Percentiles rank a stretch among this genome's conserved stretches.
Evolutionary conservation across 2,797 vertebrate species (phyloP).

Genomic region (Darevskia mixta): DNA sequence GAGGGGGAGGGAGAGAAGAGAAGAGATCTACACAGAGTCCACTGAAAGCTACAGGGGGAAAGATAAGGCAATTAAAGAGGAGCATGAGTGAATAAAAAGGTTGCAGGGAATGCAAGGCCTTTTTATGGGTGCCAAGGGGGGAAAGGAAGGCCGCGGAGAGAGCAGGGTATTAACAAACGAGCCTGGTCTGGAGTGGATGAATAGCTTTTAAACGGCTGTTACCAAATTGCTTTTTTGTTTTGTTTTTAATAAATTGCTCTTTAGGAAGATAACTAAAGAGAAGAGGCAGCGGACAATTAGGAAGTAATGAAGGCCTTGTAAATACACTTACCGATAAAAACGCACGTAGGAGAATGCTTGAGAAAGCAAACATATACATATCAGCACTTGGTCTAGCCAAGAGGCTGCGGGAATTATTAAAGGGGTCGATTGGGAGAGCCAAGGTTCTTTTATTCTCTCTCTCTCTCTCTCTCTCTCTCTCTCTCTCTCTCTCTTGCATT

Average conservation of each 20-base stretch:
- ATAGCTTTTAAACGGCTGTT: slow-evolving; percentile 67
- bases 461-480: slow-evolving; percentile 10
- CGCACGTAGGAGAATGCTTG: slow-evolving; percentile 65
- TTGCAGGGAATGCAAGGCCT: slow-evolving; percentile 13
- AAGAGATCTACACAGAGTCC: fast-evolving
- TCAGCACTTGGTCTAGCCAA: slow-evolving; percentile 62
- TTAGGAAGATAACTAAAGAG: slow-evolving; percentile 78
- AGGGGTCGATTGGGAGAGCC: slow-evolving; percentile 50
- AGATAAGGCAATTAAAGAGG: fast-evolving
- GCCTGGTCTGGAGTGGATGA: slow-evolving; percentile 58
- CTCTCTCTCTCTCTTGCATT: background rate
- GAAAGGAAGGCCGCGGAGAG: slow-evolving; percentile 30
- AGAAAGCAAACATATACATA: slow-evolving; percentile 68
- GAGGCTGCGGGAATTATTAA: slow-evolving; percentile 64
- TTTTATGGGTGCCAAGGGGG: slow-evolving; percentile 48
- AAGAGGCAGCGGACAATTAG: slow-evolving; percentile 78
- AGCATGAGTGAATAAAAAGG: slow-evolving; percentile 27
- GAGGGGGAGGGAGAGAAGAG: background rate
- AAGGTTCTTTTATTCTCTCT: slow-evolving; percentile 42
- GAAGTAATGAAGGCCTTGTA: slow-evolving; percentile 82
- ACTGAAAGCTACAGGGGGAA: slow-evolving; percentile 12
- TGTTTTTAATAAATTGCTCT: slow-evolving; percentile 75
- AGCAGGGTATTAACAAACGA: slow-evolving; percentile 65
- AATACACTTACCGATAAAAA: slow-evolving; percentile 80
- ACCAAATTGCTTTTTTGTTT: slow-evolving; percentile 61